These are phyloP conservation scores for Dissostichus mawsoni DNA, from an alignment of 2,113 vertebrate species.

Conservation along the genomic window DNA sequence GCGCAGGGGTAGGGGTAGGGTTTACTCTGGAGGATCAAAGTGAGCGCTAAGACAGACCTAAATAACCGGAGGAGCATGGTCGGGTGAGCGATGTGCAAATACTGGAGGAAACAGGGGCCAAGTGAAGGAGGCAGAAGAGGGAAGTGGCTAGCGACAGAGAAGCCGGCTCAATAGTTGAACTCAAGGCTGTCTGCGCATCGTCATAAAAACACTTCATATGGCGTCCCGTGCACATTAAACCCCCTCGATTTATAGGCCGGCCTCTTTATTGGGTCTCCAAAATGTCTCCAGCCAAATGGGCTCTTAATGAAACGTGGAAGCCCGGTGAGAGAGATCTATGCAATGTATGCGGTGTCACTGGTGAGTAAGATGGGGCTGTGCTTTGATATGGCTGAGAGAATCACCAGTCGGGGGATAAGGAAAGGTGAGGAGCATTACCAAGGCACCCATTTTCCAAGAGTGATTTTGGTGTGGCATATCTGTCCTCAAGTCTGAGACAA, in stretches of 20 bases:
- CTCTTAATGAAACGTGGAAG: constrained; percentile 60
- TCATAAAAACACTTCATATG: constrained; percentile 55
- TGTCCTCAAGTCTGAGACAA: constrained; percentile 20
- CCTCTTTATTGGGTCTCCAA: constrained; percentile 57
- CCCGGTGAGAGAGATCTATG: background rate
- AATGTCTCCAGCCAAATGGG: constrained; percentile 60
- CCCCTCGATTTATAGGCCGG: constrained; percentile 56
- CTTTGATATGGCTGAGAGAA: constrained; percentile 45
- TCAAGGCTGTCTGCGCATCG: constrained; percentile 36
- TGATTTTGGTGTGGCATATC: constrained; percentile 34
- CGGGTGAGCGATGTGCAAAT: constrained; percentile 36
- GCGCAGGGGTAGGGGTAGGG: constrained; percentile 15
- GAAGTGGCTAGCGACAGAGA: background rate
- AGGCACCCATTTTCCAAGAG: constrained; percentile 1
- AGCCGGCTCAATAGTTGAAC: constrained; percentile 21
- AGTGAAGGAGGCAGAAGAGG: constrained; percentile 4
- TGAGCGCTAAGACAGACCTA: constrained; percentile 40
- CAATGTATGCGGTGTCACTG: constrained; percentile 20
- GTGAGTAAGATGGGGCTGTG: constrained; percentile 31
- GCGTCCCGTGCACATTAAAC: constrained; percentile 50
- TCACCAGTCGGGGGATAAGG: constrained; percentile 5
- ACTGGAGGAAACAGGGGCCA: no score
- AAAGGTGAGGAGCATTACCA: background rate
- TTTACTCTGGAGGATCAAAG: constrained; percentile 55
- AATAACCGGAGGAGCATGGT: constrained; percentile 51